phyloP scores from a whole-genome alignment of 2,888 invertebrate species.

The Blastobasis lacticolella region DNA sequence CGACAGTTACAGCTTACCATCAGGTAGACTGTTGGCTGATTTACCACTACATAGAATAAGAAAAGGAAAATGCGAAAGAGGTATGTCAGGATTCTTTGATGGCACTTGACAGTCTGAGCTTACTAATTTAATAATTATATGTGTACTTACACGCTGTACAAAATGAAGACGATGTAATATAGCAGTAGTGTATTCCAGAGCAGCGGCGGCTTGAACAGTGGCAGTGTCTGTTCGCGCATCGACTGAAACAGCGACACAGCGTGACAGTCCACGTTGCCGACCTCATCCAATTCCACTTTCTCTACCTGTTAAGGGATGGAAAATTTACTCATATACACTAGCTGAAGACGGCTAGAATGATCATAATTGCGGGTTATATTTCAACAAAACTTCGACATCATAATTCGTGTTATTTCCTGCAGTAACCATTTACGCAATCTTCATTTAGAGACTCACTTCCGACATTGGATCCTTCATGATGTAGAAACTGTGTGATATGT shows the following conservation, averaged over 20 bases:
- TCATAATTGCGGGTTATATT: slow-evolving; percentile 69
- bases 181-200: slow-evolving; percentile 58
- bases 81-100: too few relatives aligned
- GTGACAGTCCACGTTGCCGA: slow-evolving; percentile 9
- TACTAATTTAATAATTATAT: too few relatives aligned
- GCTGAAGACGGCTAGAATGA: slow-evolving; percentile 19
- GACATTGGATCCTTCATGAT: not conserved
- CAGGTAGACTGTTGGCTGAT: too few relatives aligned
- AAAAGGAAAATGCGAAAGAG: too few relatives aligned
- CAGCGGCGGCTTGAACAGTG: slow-evolving; percentile 60
- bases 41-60: too few relatives aligned
- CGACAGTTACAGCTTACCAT: too few relatives aligned
- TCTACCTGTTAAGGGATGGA: slow-evolving; percentile 19
- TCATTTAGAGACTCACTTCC: not conserved
- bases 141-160: slow-evolving; percentile 71
- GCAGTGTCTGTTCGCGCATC: slow-evolving; percentile 57
- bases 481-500: not conserved
- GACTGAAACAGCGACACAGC: slow-evolving; percentile 31
- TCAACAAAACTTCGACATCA: slow-evolving; percentile 70
- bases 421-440: not conserved
- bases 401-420: slow-evolving; percentile 22
- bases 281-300: slow-evolving; percentile 21
- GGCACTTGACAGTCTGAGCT: too few relatives aligned
- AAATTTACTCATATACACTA: slow-evolving; percentile 13
- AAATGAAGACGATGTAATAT: slow-evolving; percentile 67